phyloP scores from a whole-genome alignment of 1,140 invertebrate genomes.

The Leptinotarsa texana region DNA sequence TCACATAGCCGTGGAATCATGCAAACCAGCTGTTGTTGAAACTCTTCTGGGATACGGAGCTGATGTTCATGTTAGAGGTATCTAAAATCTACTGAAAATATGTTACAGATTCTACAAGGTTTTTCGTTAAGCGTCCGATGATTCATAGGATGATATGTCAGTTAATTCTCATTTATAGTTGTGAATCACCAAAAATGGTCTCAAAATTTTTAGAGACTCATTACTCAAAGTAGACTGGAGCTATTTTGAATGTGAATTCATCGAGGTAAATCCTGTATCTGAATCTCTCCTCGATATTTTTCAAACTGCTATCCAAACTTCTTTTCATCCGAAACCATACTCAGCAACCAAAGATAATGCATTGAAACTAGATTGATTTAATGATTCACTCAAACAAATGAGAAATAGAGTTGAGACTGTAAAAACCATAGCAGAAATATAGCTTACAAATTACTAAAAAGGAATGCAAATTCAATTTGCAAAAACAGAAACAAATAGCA shows the following conservation, averaged over 20 bases:
- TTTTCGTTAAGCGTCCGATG: background rate
- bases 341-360: too few species aligned
- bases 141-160: too few species aligned
- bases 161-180: too few species aligned
- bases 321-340: too few species aligned
- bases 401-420: background rate
- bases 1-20: conserved; percentile 96
- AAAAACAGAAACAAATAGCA: background rate
- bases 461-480: background rate
- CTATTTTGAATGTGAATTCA: too few species aligned
- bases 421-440: background rate
- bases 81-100: conserved; percentile 18
- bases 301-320: too few species aligned
- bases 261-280: too few species aligned
- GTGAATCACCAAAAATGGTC: too few species aligned
- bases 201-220: too few species aligned
- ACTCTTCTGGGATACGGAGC: conserved; percentile 95
- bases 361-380: background rate
- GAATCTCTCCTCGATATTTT: too few species aligned
- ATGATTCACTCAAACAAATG: background rate
- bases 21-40: conserved; percentile 94
- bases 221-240: too few species aligned
- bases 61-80: conserved; percentile 90
- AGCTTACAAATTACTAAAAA: background rate
- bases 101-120: background rate